These are phyloP conservation scores for Deilephila elpenor DNA, from an alignment of 2,888 invertebrate species.

Conservation along the genomic window DNA sequence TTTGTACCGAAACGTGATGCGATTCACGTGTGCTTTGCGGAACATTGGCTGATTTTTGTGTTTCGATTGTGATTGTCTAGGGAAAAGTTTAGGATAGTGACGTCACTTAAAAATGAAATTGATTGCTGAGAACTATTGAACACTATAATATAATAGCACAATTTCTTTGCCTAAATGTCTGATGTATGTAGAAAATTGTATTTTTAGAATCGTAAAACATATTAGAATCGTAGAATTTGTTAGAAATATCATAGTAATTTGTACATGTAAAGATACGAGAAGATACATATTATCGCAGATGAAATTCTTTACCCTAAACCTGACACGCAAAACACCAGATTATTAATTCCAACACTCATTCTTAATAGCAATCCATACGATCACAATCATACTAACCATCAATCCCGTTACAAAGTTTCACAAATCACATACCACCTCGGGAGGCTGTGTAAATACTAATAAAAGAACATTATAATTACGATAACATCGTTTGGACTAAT, in stretches of 20 bases:
- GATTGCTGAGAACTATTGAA: neutral
- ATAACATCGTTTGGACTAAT: constrained; percentile 78
- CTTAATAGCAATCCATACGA: neutral
- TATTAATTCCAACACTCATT: constrained; percentile 41
- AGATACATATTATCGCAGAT: too few species aligned
- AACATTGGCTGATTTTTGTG: constrained; percentile 32
- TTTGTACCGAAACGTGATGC: constrained; percentile 37
- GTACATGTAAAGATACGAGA: too few species aligned
- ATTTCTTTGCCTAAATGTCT: too few species aligned
- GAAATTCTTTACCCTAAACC: too few species aligned
- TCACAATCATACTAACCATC: constrained; percentile 42
- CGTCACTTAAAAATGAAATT: too few species aligned
- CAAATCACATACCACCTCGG: constrained; percentile 15
- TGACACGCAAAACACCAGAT: too few species aligned
- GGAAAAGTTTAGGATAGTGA: too few species aligned
- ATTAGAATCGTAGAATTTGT: too few species aligned
- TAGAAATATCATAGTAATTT: too few species aligned
- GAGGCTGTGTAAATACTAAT: constrained; percentile 75
- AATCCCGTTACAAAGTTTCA: constrained; percentile 9
- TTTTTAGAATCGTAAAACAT: too few species aligned
- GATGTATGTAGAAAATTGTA: too few species aligned
- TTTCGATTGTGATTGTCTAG: constrained; percentile 17
- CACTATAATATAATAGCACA: too few species aligned
- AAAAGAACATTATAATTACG: constrained; percentile 80
- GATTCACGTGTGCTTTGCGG: constrained; percentile 55